These are phyloP conservation scores for Suncus etruscus DNA, from an alignment of 2,113 vertebrate species.

Conservation along the genomic window DNA sequence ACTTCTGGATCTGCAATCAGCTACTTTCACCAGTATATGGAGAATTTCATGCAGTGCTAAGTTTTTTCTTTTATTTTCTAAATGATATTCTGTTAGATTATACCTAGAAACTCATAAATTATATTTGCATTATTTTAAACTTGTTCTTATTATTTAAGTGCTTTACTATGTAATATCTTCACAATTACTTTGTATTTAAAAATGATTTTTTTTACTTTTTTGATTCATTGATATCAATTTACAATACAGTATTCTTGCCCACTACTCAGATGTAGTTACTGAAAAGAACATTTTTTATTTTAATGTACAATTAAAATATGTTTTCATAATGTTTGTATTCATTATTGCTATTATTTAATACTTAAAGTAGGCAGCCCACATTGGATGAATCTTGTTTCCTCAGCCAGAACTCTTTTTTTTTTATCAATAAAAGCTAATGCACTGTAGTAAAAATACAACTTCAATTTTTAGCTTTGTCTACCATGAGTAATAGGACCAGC, in stretches of 20 bases:
- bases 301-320: not conserved
- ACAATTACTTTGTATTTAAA: not conserved
- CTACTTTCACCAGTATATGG: too few relatives aligned
- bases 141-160: not conserved
- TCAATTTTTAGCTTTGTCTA: slow-evolving; percentile 65
- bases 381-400: not conserved
- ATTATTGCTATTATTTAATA: not conserved
- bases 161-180: not conserved
- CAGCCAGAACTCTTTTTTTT: not conserved
- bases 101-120: not conserved
- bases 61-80: not conserved
- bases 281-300: slow-evolving; percentile 19
- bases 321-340: not conserved
- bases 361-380: not conserved
- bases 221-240: not conserved
- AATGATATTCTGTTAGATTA: not conserved
- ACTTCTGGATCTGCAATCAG: too few relatives aligned
- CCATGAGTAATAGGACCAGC: slow-evolving; percentile 21
- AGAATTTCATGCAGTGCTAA: not conserved
- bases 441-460: slow-evolving; percentile 40
- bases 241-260: not conserved
- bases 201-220: not conserved
- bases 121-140: not conserved
- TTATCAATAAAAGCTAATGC: slow-evolving; percentile 18
- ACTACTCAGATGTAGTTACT: not conserved